phyloP scores from a whole-genome alignment of 2,113 vertebrate species.

The Cyanistes caeruleus region DNA sequence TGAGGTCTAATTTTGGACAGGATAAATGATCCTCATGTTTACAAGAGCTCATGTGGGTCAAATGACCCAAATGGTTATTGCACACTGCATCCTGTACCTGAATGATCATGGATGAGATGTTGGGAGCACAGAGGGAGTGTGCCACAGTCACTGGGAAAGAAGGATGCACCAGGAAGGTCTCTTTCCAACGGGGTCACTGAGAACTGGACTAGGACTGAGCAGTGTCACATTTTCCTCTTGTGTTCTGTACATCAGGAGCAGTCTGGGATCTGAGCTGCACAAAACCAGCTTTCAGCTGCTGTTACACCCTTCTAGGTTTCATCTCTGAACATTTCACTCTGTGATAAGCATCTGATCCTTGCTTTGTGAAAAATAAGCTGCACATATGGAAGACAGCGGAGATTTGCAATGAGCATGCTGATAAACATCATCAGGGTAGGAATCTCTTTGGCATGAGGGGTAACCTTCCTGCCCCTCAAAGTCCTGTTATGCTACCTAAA shows the following conservation, averaged over 20 bases:
- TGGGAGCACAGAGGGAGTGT: neutral
- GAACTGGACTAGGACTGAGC: neutral
- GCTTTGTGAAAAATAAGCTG: neutral
- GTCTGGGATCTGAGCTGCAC: neutral
- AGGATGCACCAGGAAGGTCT: neutral
- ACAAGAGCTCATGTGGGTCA: neutral
- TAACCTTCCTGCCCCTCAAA: neutral
- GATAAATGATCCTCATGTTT: neutral
- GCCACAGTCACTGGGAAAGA: neutral
- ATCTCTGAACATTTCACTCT: neutral
- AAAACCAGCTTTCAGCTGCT: neutral
- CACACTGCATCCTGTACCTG: neutral
- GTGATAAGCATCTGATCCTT: neutral
- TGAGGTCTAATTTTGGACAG: neutral
- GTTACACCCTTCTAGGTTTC: neutral
- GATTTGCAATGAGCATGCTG: neutral
- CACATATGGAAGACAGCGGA: neutral
- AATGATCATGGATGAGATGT: neutral
- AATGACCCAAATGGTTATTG: neutral
- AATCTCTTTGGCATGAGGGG: neutral
- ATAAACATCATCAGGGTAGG: neutral
- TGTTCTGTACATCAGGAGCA: neutral
- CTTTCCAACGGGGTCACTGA: neutral
- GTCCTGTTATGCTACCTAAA: neutral
- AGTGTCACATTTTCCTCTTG: neutral